These are phyloP conservation scores for Acropternis orthonyx DNA, from an alignment of 2,797 vertebrate genomes.

Conservation along the genomic window DNA sequence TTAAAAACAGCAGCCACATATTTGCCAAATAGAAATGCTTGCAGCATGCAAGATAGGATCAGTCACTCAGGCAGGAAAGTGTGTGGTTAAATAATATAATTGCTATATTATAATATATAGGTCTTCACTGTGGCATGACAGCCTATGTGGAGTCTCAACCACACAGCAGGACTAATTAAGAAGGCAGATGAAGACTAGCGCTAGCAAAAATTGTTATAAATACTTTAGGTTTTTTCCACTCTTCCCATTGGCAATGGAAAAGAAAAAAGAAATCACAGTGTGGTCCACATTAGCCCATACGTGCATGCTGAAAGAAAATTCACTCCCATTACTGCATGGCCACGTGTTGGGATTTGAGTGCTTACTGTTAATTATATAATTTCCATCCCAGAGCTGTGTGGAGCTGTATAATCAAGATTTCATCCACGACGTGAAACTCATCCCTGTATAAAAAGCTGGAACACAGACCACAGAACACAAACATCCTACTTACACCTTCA, in stretches of 20 bases:
- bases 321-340: background rate
- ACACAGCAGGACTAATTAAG: slow-evolving; percentile 56
- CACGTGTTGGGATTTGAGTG: background rate
- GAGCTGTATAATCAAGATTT: slow-evolving; percentile 1
- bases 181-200: slow-evolving; percentile 3
- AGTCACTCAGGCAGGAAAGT: background rate
- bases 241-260: background rate
- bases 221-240: background rate
- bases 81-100: slow-evolving; percentile 37
- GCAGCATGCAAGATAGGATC: background rate
- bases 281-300: slow-evolving; percentile 31
- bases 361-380: background rate
- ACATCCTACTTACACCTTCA: background rate
- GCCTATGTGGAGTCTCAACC: background rate
- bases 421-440: background rate
- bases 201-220: slow-evolving; percentile 1
- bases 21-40: background rate
- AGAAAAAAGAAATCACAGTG: slow-evolving; percentile 6
- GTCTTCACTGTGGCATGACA: background rate
- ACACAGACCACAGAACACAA: background rate
- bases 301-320: slow-evolving; percentile 43
- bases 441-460: background rate
- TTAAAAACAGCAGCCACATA: background rate
- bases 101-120: slow-evolving; percentile 24
- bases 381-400: background rate